Conservation (phyloP, 1,140 invertebrate genomes). For the Pachypsylla venusta region DNA sequence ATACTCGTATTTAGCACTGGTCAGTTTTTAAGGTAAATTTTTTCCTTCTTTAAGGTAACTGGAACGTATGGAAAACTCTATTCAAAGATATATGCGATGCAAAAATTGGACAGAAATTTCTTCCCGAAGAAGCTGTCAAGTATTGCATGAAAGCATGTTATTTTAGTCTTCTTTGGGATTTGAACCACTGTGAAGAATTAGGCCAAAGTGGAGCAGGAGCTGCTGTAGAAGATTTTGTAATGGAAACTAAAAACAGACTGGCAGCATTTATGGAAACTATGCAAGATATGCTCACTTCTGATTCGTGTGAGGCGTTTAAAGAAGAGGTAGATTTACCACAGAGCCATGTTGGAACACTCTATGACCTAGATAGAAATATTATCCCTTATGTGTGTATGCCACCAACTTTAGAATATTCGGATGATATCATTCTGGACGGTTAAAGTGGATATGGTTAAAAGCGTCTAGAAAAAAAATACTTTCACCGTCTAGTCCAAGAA, state of each 20-base stretch:
- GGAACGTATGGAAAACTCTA: neutral
- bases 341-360: too few relatives aligned
- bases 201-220: slow-evolving; percentile 41
- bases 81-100: slow-evolving; percentile 10
- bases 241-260: slow-evolving; percentile 47
- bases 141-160: slow-evolving; percentile 78
- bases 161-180: slow-evolving; percentile 78
- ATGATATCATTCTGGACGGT: too few relatives aligned
- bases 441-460: too few relatives aligned
- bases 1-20: neutral
- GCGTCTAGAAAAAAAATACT: too few relatives aligned
- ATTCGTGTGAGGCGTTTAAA: slow-evolving; percentile 22
- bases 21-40: neutral
- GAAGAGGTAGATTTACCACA: slow-evolving; percentile 26
- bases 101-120: slow-evolving; percentile 29
- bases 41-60: neutral
- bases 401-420: too few relatives aligned
- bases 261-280: slow-evolving; percentile 58
- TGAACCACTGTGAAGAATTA: slow-evolving; percentile 62
- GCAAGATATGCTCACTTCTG: slow-evolving; percentile 38
- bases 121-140: slow-evolving; percentile 57
- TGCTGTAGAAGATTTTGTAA: slow-evolving; percentile 27
- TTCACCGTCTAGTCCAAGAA: too few relatives aligned
- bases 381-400: too few relatives aligned
- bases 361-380: too few relatives aligned